Evolutionary conservation across 37 sponge, comb jelly and placozoan species (phyloP), one percentile per base, ranked within the genome.

Genomic region (Mnemiopsis leidyi): DNA sequence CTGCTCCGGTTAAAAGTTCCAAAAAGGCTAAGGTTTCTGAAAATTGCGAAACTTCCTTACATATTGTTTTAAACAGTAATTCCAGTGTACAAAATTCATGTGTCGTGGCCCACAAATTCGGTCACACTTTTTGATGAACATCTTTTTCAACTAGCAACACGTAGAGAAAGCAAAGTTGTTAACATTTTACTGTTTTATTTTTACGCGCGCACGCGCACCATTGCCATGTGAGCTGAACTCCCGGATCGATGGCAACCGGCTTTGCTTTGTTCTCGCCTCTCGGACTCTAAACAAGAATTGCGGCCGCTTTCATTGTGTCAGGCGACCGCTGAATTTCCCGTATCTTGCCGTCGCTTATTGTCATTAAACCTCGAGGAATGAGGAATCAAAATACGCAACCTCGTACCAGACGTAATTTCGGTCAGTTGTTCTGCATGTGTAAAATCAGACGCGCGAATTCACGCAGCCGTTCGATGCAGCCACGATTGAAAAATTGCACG

Each of bases 111-210:
- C n/a, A n/a, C n/a, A n/a, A n/a, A n/a, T n/a, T n/a, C 90, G 90
- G 90, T 85, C 90, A 85, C 90, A 85, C 39, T 38, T 85, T 85
- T 16, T 20, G 20, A 0, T 13, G 24, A n/a, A 25, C 61, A 38
- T 85, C 90, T 85, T 85, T 85, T 85, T 85, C 30, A 23, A 85
- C 90, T 85, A 85, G 90, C 90, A 39, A 39, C 3, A 0, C 23
- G 48, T 40, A 1, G 39, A 38, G 61, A 85, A 1, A 25, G 3
- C 21, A 32, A 9, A 18, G 75, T 40, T 85, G 90, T 85, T 38
- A 85, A 37, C 90, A 38, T 26, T 40, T 34, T 40, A 38, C 90
- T 85, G 90, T 9, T 85, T 16, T 38, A 13, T 38, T 85, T 85
- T 33, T 28, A 25, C 36, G 36, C 48, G n/a, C 90, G 29, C 39